Base-by-base conservation (phyloP, 2,797 vertebrate species). In the Siniperca scherzeri region DNA sequence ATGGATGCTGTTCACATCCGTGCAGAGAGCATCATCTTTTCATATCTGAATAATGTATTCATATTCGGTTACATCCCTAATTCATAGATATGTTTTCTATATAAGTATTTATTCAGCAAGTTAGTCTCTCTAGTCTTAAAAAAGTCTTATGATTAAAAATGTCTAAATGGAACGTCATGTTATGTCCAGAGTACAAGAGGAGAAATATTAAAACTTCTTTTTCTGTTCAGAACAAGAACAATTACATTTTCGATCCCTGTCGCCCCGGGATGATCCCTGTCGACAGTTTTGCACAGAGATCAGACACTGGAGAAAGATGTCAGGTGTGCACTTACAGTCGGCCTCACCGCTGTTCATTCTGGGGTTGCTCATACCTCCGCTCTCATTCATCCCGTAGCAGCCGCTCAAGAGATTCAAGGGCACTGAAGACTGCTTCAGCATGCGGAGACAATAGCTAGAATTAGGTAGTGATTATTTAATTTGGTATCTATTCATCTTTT, bases 401-500 rank as follows among this genome's bases (percentile, higher is more conserved):
- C 73, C 33, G 52, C 83, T 84, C 22, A 33, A 66, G 40, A 66
- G 52, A 56, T 44, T 78, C 25, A 74, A 83, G 84, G 81, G 42
- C 72, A 42, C 22, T 3, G 21, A 33, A n/a, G 66, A 2, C 70
- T 2, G 44, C 82, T 77, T 80, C 83, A 69, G 74, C 65, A 10
- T 19, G 68, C 64, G 0, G 65, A 88, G 74, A 91, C 89, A 92
- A 90, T 80, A 77, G 87, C 38, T 66, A 30, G 83, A 90, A 87
- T 85, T 90, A 87, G 68, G 60, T 7, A 21, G 81, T 3, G 62
- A 90, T 91, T 83, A 83, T 87, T 91, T 91, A 56, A 87, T 91
- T 87, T 90, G 82, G 86, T 90, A 84, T 89, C 84, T 91, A 78
- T 87, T 82, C 75, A 90, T 92, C 85, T 85, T 61, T 74, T 62